Conservation (phyloP, 2,797 vertebrate genomes). For the Siniperca obscura region DNA sequence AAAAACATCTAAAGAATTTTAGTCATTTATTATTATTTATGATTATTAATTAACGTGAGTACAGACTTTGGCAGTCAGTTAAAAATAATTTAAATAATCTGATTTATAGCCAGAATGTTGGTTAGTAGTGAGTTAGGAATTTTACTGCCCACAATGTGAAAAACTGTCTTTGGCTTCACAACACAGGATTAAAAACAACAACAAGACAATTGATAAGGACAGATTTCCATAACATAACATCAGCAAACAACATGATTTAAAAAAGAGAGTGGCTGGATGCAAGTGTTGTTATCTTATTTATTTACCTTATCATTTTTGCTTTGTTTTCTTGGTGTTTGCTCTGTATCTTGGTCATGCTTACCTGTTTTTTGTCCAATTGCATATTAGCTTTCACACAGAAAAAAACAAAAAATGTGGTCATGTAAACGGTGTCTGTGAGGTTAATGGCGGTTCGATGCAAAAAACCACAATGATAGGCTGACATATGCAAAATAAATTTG, state of each 20-base stretch:
- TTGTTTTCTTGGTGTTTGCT: background rate
- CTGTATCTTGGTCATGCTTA: background rate
- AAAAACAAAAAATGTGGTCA: slow-evolving; percentile 19
- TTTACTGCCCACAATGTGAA: background rate
- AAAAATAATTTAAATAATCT: background rate
- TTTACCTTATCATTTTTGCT: background rate
- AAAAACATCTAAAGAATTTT: background rate
- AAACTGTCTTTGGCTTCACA: background rate
- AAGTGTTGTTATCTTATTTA: background rate
- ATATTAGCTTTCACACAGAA: background rate
- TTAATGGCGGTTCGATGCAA: background rate
- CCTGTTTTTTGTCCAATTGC: background rate
- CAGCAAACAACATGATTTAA: background rate
- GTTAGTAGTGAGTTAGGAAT: background rate
- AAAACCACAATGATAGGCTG: slow-evolving; percentile 21
- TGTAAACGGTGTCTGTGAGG: background rate
- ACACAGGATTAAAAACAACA: background rate
- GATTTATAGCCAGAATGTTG: background rate
- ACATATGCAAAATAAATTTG: slow-evolving; percentile 15
- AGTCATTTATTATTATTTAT: background rate
- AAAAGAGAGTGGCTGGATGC: background rate
- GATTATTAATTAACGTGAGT: background rate
- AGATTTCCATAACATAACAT: background rate
- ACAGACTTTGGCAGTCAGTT: background rate
- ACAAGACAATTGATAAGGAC: background rate